phyloP scores from a whole-genome alignment of 2,888 invertebrate genomes.

The Apamea monoglypha region DNA sequence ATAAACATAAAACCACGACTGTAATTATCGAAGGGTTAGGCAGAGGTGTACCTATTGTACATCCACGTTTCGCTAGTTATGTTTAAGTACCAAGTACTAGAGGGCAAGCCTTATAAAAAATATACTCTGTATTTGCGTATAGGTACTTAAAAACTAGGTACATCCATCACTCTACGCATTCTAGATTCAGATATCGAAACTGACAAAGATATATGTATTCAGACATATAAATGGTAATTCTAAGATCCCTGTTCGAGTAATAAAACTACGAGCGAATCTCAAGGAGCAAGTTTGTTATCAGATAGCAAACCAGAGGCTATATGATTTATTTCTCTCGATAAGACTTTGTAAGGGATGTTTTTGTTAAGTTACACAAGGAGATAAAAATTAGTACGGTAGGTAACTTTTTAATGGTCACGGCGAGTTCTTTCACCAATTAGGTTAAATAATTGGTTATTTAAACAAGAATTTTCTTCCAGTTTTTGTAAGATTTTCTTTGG shows the following conservation, averaged over 20 bases:
- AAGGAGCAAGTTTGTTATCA: conserved; percentile 69
- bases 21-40: background rate
- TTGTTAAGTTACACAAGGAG: conserved; percentile 65
- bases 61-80: no score
- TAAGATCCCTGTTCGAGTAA: conserved; percentile 58
- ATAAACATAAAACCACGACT: background rate
- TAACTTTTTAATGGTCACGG: conserved; percentile 48
- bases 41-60: background rate
- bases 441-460: conserved; percentile 37
- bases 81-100: background rate
- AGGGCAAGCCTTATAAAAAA: background rate
- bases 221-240: conserved; percentile 63
- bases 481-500: background rate
- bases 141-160: conserved; percentile 1
- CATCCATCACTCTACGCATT: conserved; percentile 16
- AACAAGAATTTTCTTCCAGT: conserved; percentile 6
- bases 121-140: background rate
- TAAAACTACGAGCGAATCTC: conserved; percentile 68
- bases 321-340: conserved; percentile 82
- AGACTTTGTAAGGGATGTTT: conserved; percentile 71
- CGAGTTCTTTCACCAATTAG: conserved; percentile 39
- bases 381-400: conserved; percentile 53
- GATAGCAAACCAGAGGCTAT: conserved; percentile 72
- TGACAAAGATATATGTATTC: conserved; percentile 54
- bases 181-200: conserved; percentile 27